Base-by-base conservation (phyloP, 2,888 invertebrate species). In the Perdita meconis region DNA sequence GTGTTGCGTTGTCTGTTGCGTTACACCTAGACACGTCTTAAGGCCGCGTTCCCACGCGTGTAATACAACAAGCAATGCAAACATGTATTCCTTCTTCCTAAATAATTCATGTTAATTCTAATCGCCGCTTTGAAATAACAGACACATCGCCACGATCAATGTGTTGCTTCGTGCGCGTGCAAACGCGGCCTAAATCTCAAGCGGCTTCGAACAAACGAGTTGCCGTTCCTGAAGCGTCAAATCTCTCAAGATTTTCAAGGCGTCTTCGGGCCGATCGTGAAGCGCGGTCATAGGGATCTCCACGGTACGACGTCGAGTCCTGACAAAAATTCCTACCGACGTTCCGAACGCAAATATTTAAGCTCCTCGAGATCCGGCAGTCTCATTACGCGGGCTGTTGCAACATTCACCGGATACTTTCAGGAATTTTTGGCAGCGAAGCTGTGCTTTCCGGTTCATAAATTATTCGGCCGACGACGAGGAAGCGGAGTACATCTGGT, bases 401-500 rank as follows among this genome's bases (percentile, higher is more conserved):
- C 56, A 75, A 61, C 60, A 57, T 57, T 75, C 55, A 38, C 26
- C 40, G 34, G 67, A 69, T 76, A 69, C 68, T 64, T 78, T 65
- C 69, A 51, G 55, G 51, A 78, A 78, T 76, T 76, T 78, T 77
- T 77, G 69, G 64, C 77, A 77, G 77, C 77, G 47, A 60, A 68
- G 16, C 63, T 47, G 56, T 68, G 47, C 77, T 64, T 63, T 16
- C 53, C 63, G 68, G 16, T 51, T 76, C 60, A 64, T 69, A 60
- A 76, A 76, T 69, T 77, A 78, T 77, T 76, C 55, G 77, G 42
- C 22, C 60, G n/a, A 26, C 42, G 47, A 40, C 77, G 64, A 64
- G 64, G 47, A 53, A 59, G n/a, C 44, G 59, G 50, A 40, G 64
- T 10, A 19, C 19, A 6, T 68, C 47, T 76, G 68, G n/a, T 13